Evolutionary conservation across 2,113 vertebrate genomes (phyloP).

Genomic region (Gavia stellata): DNA sequence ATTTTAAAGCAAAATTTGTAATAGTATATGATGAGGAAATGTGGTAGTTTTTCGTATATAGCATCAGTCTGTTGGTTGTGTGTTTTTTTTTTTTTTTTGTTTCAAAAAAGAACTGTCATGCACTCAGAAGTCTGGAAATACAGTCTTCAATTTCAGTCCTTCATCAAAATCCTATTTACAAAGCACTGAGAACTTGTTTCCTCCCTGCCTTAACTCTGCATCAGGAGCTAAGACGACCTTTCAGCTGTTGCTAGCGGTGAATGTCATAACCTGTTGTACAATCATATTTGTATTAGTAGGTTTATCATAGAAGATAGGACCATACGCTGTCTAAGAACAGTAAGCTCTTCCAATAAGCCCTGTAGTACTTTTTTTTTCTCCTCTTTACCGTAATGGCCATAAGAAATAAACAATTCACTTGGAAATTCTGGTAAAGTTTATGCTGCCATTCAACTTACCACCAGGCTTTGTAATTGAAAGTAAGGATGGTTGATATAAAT

Average conservation of each 20-base stretch:
- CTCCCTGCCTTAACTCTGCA: neutral
- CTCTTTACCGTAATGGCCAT: neutral
- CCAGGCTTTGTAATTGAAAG: neutral
- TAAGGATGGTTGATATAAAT: neutral
- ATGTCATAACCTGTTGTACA: neutral
- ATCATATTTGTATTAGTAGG: neutral
- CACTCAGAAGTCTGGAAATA: neutral
- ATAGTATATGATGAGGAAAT: neutral
- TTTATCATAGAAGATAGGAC: neutral
- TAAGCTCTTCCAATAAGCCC: neutral
- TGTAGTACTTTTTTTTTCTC: neutral
- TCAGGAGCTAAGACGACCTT: neutral
- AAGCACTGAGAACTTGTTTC: neutral
- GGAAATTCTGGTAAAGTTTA: neutral
- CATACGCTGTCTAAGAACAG: neutral
- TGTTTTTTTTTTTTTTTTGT: fast-evolving
- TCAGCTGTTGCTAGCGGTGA: neutral
- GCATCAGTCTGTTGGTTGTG: neutral
- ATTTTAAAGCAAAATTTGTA: neutral
- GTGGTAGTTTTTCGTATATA: neutral
- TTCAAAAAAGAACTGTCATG: neutral
- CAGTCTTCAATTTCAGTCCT: neutral
- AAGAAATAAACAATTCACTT: neutral
- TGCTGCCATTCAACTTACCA: neutral
- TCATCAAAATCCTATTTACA: neutral